phyloP scores from a whole-genome alignment of 2,888 invertebrate species.

The Fragum whitleyi region DNA sequence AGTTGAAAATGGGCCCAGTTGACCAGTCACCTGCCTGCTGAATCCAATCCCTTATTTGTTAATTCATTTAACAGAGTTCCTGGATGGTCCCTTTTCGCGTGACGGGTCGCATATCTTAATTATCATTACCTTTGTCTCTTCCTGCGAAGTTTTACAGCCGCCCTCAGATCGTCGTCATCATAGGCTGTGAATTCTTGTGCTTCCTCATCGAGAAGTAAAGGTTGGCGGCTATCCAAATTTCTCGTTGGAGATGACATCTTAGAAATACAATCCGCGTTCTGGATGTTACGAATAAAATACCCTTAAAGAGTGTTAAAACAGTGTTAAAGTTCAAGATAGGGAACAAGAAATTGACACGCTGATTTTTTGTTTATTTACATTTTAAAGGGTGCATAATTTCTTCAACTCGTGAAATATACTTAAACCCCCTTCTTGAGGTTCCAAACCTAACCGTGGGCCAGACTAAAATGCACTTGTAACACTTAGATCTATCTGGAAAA shows the following conservation, averaged over 20 bases:
- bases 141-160: constrained; percentile 45
- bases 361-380: constrained; percentile 4
- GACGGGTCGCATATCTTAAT: too few relatives aligned
- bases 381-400: neutral
- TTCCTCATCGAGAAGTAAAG: constrained; percentile 51
- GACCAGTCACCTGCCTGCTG: too few relatives aligned
- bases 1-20: too few relatives aligned
- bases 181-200: constrained; percentile 55
- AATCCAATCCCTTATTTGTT: too few relatives aligned
- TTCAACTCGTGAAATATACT: too few relatives aligned
- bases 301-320: neutral
- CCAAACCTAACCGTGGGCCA: too few relatives aligned
- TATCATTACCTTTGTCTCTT: constrained; percentile 47
- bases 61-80: too few relatives aligned
- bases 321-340: constrained; percentile 16
- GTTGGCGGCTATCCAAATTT: constrained; percentile 15
- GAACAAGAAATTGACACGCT: constrained; percentile 3
- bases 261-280: neutral
- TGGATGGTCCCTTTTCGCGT: too few relatives aligned
- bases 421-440: too few relatives aligned
- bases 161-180: constrained; percentile 62
- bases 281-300: neutral
- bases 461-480: too few relatives aligned
- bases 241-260: constrained; percentile 7
- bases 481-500: too few relatives aligned